Conservation (phyloP, 2,113 vertebrate genomes). For the Lophochroa leadbeateri region DNA sequence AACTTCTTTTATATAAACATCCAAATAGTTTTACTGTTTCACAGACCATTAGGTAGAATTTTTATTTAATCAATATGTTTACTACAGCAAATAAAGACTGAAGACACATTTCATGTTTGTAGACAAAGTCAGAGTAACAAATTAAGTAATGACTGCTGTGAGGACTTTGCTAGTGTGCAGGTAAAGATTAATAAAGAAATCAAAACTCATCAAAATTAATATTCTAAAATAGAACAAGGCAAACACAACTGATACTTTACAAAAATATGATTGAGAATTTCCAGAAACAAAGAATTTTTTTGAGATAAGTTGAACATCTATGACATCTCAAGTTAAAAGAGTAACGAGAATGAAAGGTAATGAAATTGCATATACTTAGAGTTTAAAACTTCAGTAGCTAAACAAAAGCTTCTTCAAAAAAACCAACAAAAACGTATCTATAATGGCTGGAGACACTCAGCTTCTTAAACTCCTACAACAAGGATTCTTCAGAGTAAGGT, state of each 20-base stretch:
- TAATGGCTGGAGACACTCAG: neutral
- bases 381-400: neutral
- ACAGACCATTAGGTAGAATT: neutral
- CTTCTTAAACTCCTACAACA: conserved; percentile 16
- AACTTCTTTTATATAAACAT: neutral
- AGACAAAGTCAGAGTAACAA: conserved; percentile 23
- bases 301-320: neutral
- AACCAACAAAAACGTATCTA: neutral
- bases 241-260: neutral
- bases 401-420: neutral
- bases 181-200: neutral
- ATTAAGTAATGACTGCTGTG: neutral
- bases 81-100: neutral
- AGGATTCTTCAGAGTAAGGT: neutral
- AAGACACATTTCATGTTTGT: neutral
- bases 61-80: neutral
- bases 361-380: neutral
- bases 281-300: neutral
- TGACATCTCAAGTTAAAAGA: neutral
- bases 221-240: neutral
- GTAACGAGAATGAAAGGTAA: neutral
- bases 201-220: conserved; percentile 23
- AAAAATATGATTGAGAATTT: neutral
- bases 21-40: neutral
- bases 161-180: neutral